Evolutionary conservation across 1,140 invertebrate species (phyloP), one percentile per base, ranked within the genome.

Genomic region (Meteorus sp.): DNA sequence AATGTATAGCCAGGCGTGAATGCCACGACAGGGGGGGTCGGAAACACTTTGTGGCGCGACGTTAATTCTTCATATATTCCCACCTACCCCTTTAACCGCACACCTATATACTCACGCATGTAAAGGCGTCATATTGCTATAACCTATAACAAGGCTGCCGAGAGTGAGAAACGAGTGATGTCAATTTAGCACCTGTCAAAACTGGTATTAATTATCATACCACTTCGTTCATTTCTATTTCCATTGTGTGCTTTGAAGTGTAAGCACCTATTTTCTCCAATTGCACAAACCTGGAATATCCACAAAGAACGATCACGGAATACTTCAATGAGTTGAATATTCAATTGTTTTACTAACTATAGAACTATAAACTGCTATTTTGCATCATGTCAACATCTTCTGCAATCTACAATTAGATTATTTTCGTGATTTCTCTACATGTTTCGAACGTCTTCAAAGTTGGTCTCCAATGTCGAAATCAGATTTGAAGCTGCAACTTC

Each of bases 11-110:
- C 29, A 31, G 13, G 45, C 45, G 37, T 52, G 22, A 52, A 52
- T 52, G 31, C 50, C 17, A 22, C 29, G 17, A 17, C 29, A 23
- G 20, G 2, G 50, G 31, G 29, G 50, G 33, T 52, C n/a, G 50
- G 27, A 52, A 52, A 52, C 50, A 52, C 29, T 52, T 52, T 52
- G 50, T 19, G 50, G 50, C 50, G 27, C 50, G 7, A 37, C 50
- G 50, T 52, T 52, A 52, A 52, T 52, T 52, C 31, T 35, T 52
- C 50, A 52, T 31, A 51, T 31, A 52, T 35, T 13, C 35, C 13
- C 15, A 7, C 13, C 4, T 5, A n/a, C 35, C 8, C 4, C 35
- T 13, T 13, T 33, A 19, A 19, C 15, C 20, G 9, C 20, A 3
- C 20, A 23, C 20, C 29, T 31, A 31, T 31, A 17, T 15, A 23